These are phyloP conservation scores for Cassiopea xamachana DNA, from an alignment of 30 jellyfish, hydroid and myxozoan genomes.

Conservation along the genomic window DNA sequence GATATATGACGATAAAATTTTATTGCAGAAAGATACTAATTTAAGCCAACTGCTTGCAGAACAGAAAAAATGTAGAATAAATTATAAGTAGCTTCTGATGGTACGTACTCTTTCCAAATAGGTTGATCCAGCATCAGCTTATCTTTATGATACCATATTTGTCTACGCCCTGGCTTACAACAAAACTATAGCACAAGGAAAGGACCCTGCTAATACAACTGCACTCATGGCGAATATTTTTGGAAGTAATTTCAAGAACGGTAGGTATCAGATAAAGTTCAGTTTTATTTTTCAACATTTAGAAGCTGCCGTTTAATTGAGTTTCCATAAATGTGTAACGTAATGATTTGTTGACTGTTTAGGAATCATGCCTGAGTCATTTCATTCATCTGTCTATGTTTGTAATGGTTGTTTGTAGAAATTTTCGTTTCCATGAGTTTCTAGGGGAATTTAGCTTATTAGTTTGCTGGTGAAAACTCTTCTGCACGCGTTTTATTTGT, in stretches of 20 bases:
- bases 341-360: neutral
- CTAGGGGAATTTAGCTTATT: too few species aligned
- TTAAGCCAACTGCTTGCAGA: too few species aligned
- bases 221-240: slow-evolving; percentile 76
- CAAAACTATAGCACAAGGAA: slow-evolving; percentile 80
- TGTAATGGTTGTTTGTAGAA: too few species aligned
- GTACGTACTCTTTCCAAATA: neutral
- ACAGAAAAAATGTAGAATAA: neutral
- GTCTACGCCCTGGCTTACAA: slow-evolving; percentile 90
- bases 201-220: slow-evolving; percentile 59
- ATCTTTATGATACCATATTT: slow-evolving; percentile 89
- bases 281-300: neutral
- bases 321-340: too few species aligned
- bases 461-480: too few species aligned
- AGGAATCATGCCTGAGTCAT: too few species aligned
- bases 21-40: too few species aligned
- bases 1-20: too few species aligned
- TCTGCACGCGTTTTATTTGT: too few species aligned
- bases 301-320: neutral
- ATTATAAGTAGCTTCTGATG: neutral
- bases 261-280: slow-evolving; percentile 30
- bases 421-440: too few species aligned
- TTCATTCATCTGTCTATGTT: too few species aligned
- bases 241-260: slow-evolving; percentile 65
- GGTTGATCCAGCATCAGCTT: slow-evolving; percentile 94